A percentile compares a stretch with the other conserved stretches of the same genome.
These are phyloP conservation scores for Oceanodroma leucorhoa DNA, from an alignment of 2,797 vertebrate genomes.

Conservation along the genomic window DNA sequence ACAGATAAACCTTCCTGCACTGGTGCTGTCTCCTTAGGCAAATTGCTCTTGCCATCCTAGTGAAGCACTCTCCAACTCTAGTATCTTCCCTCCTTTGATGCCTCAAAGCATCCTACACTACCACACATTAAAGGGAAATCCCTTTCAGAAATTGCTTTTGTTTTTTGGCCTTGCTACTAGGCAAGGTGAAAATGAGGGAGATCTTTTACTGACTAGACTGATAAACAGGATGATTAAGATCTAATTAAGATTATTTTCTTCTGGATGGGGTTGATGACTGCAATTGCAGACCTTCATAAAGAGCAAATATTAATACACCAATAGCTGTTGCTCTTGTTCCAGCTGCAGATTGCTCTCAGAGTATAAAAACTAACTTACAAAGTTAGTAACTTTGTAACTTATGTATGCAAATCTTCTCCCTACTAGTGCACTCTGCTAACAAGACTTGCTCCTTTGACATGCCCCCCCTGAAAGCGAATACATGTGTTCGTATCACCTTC, in stretches of 20 bases:
- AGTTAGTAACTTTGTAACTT: too few relatives aligned
- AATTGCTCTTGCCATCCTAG: neutral
- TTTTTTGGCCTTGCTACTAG: neutral
- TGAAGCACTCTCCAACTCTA: neutral
- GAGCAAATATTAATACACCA: neutral
- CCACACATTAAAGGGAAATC: neutral
- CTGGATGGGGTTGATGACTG: neutral
- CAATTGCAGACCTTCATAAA: neutral
- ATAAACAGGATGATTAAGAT: neutral
- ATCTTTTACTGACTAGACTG: neutral
- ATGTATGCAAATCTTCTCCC: neutral
- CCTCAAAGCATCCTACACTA: neutral
- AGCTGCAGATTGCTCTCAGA: neutral
- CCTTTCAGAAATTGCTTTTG: neutral
- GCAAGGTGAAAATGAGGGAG: neutral
- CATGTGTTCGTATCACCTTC: neutral
- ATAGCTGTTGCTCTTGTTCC: neutral
- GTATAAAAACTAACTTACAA: neutral
- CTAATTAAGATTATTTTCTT: neutral
- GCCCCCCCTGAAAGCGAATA: neutral
- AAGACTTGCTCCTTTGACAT: neutral
- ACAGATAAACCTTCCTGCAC: neutral
- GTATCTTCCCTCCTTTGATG: neutral
- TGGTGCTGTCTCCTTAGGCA: neutral
- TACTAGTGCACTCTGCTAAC: neutral